Evolutionary conservation across 2,797 vertebrate species (phyloP).

Genomic region (Malacoraja senta): DNA sequence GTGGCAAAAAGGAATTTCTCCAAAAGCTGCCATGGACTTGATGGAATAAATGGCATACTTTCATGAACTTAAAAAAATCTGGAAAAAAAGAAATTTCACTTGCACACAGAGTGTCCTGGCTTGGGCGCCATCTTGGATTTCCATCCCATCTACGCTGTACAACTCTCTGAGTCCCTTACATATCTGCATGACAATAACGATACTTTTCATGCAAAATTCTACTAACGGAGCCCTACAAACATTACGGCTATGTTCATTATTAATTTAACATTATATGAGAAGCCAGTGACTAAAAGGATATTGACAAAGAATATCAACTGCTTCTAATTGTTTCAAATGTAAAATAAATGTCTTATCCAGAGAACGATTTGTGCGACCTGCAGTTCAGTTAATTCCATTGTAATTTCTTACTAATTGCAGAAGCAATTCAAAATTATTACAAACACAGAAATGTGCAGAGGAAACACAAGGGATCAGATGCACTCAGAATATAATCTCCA

Average conservation of each 20-base stretch:
- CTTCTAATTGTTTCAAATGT: background rate
- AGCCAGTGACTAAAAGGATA: background rate
- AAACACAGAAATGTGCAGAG: background rate
- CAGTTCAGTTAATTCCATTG: background rate
- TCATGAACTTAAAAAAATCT: too few relatives aligned
- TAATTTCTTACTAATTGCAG: background rate
- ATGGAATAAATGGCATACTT: too few relatives aligned
- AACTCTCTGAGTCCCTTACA: too few relatives aligned
- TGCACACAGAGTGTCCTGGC: too few relatives aligned
- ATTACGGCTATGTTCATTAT: background rate
- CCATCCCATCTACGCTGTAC: too few relatives aligned
- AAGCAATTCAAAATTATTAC: background rate
- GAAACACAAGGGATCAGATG: background rate
- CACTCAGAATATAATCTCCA: background rate
- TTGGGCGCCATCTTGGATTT: too few relatives aligned
- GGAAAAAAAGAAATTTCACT: too few relatives aligned
- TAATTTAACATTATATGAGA: background rate
- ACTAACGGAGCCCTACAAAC: background rate
- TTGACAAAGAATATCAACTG: background rate
- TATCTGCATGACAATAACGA: too few relatives aligned
- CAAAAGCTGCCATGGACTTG: too few relatives aligned
- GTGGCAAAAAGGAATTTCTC: too few relatives aligned
- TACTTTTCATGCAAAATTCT: background rate
- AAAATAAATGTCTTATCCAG: background rate
- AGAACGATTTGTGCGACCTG: background rate